Conservation (phyloP, 1,140 invertebrate species). For the Megalopta genalis region DNA sequence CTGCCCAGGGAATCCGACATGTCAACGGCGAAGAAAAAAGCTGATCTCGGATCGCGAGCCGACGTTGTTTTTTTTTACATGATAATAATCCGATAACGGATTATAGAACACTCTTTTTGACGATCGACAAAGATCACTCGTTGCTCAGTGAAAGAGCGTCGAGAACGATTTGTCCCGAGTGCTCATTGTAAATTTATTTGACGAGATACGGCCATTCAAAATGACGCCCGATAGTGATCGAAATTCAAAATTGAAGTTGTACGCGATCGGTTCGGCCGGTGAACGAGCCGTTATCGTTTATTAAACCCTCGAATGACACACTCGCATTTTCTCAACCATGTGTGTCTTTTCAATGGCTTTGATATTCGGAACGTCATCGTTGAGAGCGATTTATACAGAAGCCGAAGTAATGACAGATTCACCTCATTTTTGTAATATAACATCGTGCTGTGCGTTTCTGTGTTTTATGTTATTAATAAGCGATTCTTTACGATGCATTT, state of each 20-base stretch:
- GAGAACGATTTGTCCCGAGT: background rate
- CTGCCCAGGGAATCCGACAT: background rate
- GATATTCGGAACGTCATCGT: background rate
- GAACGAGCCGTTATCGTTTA: background rate
- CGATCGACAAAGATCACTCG: conserved; percentile 13
- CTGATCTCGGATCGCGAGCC: background rate
- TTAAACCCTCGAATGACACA: background rate
- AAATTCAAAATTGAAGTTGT: conserved; percentile 25
- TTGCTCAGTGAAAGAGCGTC: conserved; percentile 14
- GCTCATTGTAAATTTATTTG: conserved; percentile 30
- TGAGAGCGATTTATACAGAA: too few relatives aligned
- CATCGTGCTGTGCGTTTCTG: too few relatives aligned
- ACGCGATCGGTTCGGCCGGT: background rate
- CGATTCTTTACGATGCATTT: too few relatives aligned
- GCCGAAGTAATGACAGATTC: too few relatives aligned
- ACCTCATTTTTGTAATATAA: too few relatives aligned
- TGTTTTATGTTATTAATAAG: too few relatives aligned
- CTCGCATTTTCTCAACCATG: background rate
- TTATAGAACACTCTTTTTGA: background rate
- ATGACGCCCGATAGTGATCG: background rate
- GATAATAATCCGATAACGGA: background rate
- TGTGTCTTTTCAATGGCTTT: background rate
- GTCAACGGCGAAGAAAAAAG: background rate
- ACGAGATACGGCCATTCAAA: conserved; percentile 2
- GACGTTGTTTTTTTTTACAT: background rate